These are phyloP conservation scores for Pogonomyrmex barbatus DNA, from an alignment of 1,140 invertebrate genomes.

Conservation along the genomic window DNA sequence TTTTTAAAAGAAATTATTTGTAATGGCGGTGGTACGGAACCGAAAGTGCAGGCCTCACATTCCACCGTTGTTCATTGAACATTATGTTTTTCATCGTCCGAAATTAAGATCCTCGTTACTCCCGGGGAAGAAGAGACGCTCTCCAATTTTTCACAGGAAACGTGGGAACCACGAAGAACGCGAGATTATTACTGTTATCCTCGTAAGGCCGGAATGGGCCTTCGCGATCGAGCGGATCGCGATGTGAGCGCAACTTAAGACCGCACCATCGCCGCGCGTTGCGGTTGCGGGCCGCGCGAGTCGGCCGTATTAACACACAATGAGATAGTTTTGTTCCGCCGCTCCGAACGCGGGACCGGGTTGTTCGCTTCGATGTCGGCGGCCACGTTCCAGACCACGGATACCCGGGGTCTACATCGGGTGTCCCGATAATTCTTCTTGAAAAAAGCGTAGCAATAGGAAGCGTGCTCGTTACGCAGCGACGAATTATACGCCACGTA, in stretches of 20 bases:
- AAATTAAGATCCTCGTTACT: not conserved
- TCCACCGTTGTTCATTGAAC: not conserved
- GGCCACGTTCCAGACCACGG: conserved; percentile 81
- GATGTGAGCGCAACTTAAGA: conserved; percentile 35
- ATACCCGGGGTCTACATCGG: conserved; percentile 77
- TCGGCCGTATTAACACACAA: conserved; percentile 85
- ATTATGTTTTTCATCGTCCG: not conserved
- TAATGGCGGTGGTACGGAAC: not conserved
- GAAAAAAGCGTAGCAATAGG: not conserved
- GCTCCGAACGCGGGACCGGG: conserved; percentile 72
- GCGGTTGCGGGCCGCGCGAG: conserved; percentile 60
- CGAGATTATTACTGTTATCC: not conserved
- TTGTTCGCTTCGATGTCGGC: conserved; percentile 78
- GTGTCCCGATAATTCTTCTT: conserved; percentile 72
- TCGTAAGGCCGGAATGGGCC: not conserved
- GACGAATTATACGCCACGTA: conserved; percentile 39
- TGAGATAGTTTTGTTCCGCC: conserved; percentile 86
- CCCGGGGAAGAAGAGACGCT: not conserved
- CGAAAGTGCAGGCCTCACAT: not conserved
- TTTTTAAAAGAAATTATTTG: not conserved
- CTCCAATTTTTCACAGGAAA: not conserved
- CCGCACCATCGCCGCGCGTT: conserved; percentile 26
- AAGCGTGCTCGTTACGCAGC: conserved; percentile 20
- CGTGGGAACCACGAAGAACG: not conserved
- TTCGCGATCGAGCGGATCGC: conserved; percentile 12